Percentiles rank a stretch among this genome's conserved stretches.
These are phyloP conservation scores for Acanthopagrus latus DNA, from an alignment of 2,797 vertebrate genomes.

Conservation along the genomic window DNA sequence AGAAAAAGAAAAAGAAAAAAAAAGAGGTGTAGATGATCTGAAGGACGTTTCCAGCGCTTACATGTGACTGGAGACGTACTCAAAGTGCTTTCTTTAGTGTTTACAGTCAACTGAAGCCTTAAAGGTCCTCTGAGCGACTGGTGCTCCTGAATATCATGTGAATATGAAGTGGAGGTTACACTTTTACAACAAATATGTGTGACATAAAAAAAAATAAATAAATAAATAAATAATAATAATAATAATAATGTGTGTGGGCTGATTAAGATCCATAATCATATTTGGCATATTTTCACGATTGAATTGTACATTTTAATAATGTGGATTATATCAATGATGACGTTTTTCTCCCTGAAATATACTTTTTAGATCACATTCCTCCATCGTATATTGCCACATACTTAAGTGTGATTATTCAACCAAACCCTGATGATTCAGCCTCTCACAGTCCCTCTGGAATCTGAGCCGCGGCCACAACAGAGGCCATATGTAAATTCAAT, in stretches of 20 bases:
- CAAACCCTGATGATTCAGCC: conserved; percentile 21
- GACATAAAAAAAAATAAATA: too few relatives aligned
- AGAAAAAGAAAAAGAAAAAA: too few relatives aligned
- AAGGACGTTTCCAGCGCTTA: neutral
- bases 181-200: neutral
- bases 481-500: neutral
- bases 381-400: neutral
- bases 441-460: neutral
- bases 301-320: neutral
- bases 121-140: neutral
- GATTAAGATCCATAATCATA: neutral
- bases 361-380: neutral
- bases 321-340: neutral
- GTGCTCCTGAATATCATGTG: too few relatives aligned
- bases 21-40: too few relatives aligned
- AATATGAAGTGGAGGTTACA: conserved; percentile 7
- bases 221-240: too few relatives aligned
- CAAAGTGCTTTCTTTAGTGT: neutral
- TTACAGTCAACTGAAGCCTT: conserved; percentile 25
- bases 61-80: neutral
- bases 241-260: neutral
- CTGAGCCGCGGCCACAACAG: neutral
- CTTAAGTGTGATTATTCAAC: neutral
- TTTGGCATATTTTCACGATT: neutral
- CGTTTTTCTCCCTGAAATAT: too few relatives aligned